Conservation (phyloP, 1,140 invertebrate genomes). For the Lycorma delicatula region DNA sequence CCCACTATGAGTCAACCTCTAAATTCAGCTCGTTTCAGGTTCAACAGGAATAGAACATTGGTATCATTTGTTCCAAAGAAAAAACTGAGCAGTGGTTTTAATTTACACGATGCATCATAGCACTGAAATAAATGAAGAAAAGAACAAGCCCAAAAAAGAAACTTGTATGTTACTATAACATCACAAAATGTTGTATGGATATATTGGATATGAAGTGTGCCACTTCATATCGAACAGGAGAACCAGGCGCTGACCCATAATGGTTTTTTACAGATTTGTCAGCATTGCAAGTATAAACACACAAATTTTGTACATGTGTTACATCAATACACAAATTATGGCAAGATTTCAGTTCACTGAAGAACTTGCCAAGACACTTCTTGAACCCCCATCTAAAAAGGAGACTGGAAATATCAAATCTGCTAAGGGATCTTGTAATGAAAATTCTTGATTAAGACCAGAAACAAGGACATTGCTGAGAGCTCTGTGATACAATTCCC, state of each 20-base stretch:
- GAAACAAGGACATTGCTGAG: neutral
- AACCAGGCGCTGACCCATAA: conserved; percentile 31
- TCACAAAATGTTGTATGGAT: conserved; percentile 33
- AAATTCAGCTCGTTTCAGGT: conserved; percentile 7
- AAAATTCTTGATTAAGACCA: neutral
- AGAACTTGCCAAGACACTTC: conserved; percentile 17
- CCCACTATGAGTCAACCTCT: conserved; percentile 4
- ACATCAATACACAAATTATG: conserved; percentile 9
- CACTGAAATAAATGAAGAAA: conserved; percentile 20
- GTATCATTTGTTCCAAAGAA: conserved; percentile 21
- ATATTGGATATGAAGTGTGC: conserved; percentile 30
- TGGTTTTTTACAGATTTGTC: conserved; percentile 29
- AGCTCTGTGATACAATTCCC: neutral
- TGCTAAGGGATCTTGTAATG: neutral
- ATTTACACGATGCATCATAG: conserved; percentile 32
- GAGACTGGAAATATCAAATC: conserved; percentile 17
- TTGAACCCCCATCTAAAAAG: conserved; percentile 24
- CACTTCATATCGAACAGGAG: conserved; percentile 23
- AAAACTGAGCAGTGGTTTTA: conserved; percentile 32
- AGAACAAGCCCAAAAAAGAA: conserved; percentile 30
- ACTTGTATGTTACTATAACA: conserved; percentile 29
- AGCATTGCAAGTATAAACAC: conserved; percentile 25
- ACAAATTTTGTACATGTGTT: conserved; percentile 4
- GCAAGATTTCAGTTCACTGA: conserved; percentile 22
- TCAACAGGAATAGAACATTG: conserved; percentile 15